Conservation (phyloP, 1,140 invertebrate species). For the Epicauta chinensis region DNA sequence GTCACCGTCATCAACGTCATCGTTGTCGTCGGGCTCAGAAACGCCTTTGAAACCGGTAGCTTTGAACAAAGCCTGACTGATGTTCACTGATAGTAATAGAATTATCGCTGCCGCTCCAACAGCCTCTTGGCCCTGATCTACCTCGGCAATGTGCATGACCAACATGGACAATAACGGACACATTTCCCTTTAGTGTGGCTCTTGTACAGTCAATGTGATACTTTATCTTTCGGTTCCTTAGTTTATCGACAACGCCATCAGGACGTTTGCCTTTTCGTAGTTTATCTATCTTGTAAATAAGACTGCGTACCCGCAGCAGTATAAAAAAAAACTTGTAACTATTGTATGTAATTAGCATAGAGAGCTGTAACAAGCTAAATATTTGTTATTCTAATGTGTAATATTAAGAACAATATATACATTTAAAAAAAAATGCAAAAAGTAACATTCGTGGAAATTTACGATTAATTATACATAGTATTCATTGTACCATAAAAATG, state of each 20-base stretch:
- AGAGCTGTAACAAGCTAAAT: constrained; percentile 32
- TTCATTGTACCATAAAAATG: constrained; percentile 25
- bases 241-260: constrained; percentile 17
- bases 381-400: constrained; percentile 39
- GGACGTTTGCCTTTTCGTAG: constrained; percentile 9
- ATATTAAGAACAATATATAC: constrained; percentile 26
- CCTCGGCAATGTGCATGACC: constrained; percentile 35
- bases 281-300: constrained; percentile 25
- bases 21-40: constrained; percentile 37
- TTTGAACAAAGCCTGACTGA: constrained; percentile 42
- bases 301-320: constrained; percentile 31
- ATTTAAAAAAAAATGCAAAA: constrained; percentile 22
- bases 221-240: constrained; percentile 40
- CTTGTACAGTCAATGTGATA: constrained; percentile 43
- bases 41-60: constrained; percentile 41
- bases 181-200: constrained; percentile 31
- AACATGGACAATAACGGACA: constrained; percentile 40
- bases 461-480: constrained; percentile 16
- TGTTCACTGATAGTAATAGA: no score
- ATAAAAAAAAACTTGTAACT: constrained; percentile 43
- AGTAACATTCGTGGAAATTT: constrained; percentile 21
- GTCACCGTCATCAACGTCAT: constrained; percentile 34
- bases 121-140: constrained; percentile 34
- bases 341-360: constrained; percentile 42
- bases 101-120: constrained; percentile 17